phyloP scores from a whole-genome alignment of 2,113 vertebrate species.

The Anser brachyrhynchus region DNA sequence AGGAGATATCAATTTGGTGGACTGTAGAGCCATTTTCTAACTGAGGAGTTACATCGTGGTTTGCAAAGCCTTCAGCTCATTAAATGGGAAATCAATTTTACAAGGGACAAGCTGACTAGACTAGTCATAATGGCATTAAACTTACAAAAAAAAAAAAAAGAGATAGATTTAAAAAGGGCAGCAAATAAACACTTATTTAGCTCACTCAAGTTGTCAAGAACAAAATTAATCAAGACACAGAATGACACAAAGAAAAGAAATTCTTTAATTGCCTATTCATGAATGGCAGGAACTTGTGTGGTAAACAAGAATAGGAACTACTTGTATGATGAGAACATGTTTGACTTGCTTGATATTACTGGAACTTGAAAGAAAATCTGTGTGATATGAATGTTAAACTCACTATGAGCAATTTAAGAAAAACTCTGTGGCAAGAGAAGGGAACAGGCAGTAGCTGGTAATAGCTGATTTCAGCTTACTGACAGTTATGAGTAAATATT shows the following conservation, averaged over 20 bases:
- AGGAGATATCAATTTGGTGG: background rate
- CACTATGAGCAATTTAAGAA: background rate
- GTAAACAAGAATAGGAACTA: conserved; percentile 19
- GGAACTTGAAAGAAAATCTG: conserved; percentile 14
- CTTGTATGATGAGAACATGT: background rate
- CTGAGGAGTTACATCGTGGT: background rate
- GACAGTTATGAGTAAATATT: background rate
- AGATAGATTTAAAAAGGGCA: conserved; percentile 50
- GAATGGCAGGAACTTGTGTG: conserved; percentile 26
- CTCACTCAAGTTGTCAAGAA: conserved; percentile 49
- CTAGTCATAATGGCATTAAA: conserved; percentile 58
- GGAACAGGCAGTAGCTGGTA: background rate
- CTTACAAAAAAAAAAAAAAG: background rate
- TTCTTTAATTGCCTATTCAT: conserved; percentile 57
- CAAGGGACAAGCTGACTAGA: conserved; percentile 44
- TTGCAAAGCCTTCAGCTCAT: conserved; percentile 34
- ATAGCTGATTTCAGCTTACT: background rate
- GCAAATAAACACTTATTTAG: conserved; percentile 59
- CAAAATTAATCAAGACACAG: conserved; percentile 63
- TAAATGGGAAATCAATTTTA: conserved; percentile 60
- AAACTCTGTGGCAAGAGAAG: background rate
- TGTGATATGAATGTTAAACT: conserved; percentile 36
- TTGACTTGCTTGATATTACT: conserved; percentile 1
- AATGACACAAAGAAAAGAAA: conserved; percentile 59
- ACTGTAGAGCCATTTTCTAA: conserved; percentile 1